Evolutionary conservation across 2,888 invertebrate species (phyloP).

Genomic region (Amorpha juglandis): DNA sequence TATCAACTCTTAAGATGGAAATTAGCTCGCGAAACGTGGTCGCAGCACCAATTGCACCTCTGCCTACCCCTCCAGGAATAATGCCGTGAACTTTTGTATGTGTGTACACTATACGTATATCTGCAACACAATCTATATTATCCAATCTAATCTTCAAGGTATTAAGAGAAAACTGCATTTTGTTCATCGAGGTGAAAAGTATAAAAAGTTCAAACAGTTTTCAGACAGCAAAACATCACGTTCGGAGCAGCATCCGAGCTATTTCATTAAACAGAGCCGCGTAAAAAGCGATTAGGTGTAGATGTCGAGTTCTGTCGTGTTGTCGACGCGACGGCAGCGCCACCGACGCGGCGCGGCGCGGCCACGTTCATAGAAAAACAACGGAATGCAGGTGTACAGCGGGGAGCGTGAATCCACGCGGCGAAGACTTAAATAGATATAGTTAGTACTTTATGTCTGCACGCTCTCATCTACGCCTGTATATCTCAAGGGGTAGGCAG

Average conservation of each 20-base stretch:
- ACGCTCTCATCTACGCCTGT: too few species aligned
- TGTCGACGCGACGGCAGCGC: neutral
- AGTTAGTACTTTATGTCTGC: too few species aligned
- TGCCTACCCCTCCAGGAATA: too few species aligned
- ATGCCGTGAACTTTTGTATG: too few species aligned
- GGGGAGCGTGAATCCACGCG: neutral
- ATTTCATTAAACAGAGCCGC: conserved; percentile 9
- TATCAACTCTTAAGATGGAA: too few species aligned
- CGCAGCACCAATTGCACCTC: too few species aligned
- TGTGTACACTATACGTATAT: too few species aligned
- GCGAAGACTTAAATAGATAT: too few species aligned
- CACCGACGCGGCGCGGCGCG: neutral
- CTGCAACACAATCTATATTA: too few species aligned
- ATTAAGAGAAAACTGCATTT: neutral
- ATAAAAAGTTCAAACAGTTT: conserved; percentile 6
- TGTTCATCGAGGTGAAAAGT: neutral
- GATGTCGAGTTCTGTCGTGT: too few species aligned
- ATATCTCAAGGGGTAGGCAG: too few species aligned
- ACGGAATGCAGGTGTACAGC: conserved; percentile 2
- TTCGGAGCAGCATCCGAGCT: neutral
- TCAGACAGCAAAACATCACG: conserved; percentile 9
- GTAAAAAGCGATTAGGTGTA: conserved; percentile 14
- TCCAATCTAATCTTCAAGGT: neutral
- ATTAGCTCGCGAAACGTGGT: too few species aligned
- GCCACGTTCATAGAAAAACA: neutral